phyloP scores from a whole-genome alignment of 2,888 invertebrate species.

The Invenusta paracnida region DNA sequence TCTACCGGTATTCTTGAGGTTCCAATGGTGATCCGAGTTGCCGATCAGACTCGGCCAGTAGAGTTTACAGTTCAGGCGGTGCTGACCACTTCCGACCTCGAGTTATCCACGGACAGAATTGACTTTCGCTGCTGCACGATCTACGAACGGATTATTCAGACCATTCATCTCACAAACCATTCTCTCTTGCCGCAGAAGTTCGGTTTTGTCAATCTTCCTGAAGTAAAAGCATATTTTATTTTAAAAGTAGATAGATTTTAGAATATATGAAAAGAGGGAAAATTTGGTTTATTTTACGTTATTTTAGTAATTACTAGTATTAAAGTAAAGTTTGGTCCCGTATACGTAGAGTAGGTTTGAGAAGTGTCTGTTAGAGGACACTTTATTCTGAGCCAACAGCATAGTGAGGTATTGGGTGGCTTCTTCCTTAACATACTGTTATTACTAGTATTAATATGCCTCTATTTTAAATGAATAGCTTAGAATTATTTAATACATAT shows the following conservation, averaged over 20 bases:
- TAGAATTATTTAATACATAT: too few species aligned
- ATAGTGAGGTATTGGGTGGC: too few species aligned
- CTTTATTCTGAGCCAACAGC: too few species aligned
- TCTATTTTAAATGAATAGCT: too few species aligned
- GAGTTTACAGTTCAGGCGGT: constrained; percentile 58
- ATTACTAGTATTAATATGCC: too few species aligned
- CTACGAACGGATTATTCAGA: constrained; percentile 54
- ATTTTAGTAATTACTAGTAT: too few species aligned
- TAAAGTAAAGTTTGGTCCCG: too few species aligned
- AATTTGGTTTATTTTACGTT: too few species aligned
- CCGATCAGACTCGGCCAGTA: constrained; percentile 59
- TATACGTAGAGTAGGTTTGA: too few species aligned
- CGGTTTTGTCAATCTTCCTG: constrained; percentile 59
- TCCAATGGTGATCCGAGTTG: constrained; percentile 58
- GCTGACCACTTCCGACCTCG: constrained; percentile 58
- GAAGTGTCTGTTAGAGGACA: too few species aligned
- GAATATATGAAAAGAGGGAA: neutral
- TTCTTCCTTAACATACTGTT: too few species aligned
- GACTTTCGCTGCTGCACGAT: constrained; percentile 60
- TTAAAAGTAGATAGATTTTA: neutral
- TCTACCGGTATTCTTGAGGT: constrained; percentile 59
- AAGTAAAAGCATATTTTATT: constrained; percentile 52
- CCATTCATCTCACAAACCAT: constrained; percentile 56
- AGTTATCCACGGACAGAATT: constrained; percentile 53
- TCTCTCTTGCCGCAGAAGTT: constrained; percentile 59